Evolutionary conservation across 2,888 invertebrate genomes (phyloP), one percentile per base, ranked within the genome.

Genomic region (Ctena decussata): DNA sequence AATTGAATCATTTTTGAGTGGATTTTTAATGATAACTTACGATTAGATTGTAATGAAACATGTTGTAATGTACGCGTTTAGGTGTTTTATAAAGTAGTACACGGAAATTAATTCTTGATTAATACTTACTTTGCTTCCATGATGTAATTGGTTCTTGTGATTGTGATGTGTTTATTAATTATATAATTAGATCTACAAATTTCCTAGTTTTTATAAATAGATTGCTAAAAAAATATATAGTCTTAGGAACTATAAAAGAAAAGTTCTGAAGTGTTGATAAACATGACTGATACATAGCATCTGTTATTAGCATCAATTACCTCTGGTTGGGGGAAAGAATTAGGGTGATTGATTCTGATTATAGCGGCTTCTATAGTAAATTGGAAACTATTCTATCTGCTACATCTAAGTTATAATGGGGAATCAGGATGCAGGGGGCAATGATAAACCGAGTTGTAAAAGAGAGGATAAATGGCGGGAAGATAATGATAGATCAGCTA

Each of bases 271-370:
- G 21, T 65, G 65, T 65, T 65, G 32, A 35, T 65, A 65, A 65
- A 32, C 32, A 65, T 11, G 24, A 35, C 11, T 65, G 65, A 65
- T 65, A 65, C 65, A 65, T 65, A 30, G 65, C 65, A 65, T 65
- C 65, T 65, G 65, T 65, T 65, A 65, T 32, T 35, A 35, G 65
- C 65, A 65, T 65, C 65, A 65, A 65, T 65, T 65, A 24, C 21
- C 30, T 65, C 35, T 12, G 18, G 12, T 12, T 11, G 32, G 65
- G 65, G 35, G 21, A 65, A 65, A 35, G 35, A 65, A 35, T 8
- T n/a, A 18, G 21, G 6, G 2, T 65, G 65, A 65, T 65, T 35
- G 35, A 65, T 35, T 65, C 65, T 65, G 35, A 65, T 65, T 35
- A 35, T 21, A 24, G 21, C 35, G 18, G 35, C 24, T n/a, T 65